Percentiles rank a stretch among this genome's conserved stretches.
Conservation (phyloP, 2,113 vertebrate genomes). For the Limanda limanda region DNA sequence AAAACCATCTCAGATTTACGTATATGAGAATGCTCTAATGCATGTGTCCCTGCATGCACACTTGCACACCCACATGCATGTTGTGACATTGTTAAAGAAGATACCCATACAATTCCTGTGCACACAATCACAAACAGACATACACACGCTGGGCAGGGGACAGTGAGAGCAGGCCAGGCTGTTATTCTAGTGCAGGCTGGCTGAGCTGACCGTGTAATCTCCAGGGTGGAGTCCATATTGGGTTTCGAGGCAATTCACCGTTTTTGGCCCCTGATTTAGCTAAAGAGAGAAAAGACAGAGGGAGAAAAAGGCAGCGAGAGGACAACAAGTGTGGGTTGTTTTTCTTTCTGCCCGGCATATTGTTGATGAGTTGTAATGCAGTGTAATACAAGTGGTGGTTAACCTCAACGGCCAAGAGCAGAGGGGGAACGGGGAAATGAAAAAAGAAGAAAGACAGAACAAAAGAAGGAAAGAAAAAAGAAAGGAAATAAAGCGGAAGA, state of each 20-base stretch:
- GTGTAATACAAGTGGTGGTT: slow-evolving; percentile 85
- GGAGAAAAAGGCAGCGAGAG: slow-evolving; percentile 7
- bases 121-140: neutral
- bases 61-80: neutral
- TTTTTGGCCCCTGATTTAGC: slow-evolving; percentile 67
- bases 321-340: slow-evolving; percentile 66
- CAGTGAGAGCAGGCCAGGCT: slow-evolving; percentile 69
- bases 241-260: slow-evolving; percentile 79
- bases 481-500: neutral
- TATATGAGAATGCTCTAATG: neutral
- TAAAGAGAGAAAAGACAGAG: slow-evolving; percentile 59
- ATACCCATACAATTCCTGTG: neutral
- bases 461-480: slow-evolving; percentile 27
- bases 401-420: slow-evolving; percentile 79
- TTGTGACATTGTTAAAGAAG: neutral
- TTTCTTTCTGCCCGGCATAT: slow-evolving; percentile 63
- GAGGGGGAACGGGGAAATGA: slow-evolving; percentile 17
- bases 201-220: slow-evolving; percentile 80
- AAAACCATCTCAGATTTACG: neutral
- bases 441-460: slow-evolving; percentile 16
- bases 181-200: slow-evolving; percentile 82
- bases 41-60: neutral
- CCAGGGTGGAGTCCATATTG: slow-evolving; percentile 83
- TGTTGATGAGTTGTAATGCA: slow-evolving; percentile 80
- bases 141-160: slow-evolving; percentile 38